phyloP scores from a whole-genome alignment of 2,888 invertebrate species.

The Fragum whitleyi region DNA sequence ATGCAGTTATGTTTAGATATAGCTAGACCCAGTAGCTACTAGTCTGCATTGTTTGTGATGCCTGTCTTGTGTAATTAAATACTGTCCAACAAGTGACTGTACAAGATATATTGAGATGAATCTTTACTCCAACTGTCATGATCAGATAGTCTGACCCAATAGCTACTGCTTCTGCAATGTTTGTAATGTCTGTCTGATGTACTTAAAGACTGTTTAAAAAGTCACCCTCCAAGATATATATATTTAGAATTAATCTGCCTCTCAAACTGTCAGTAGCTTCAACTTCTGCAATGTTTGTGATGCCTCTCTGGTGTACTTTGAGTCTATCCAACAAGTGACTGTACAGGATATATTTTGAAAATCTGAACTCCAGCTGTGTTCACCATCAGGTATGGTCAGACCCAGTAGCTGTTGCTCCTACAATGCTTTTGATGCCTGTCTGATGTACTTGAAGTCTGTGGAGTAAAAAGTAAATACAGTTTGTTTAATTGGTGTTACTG shows the following conservation, averaged over 20 bases:
- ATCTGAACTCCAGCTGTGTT: too few relatives aligned
- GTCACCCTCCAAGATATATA: too few relatives aligned
- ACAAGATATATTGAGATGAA: too few relatives aligned
- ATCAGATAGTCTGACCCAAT: slow-evolving; percentile 55
- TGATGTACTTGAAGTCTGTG: background rate
- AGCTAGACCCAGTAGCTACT: background rate
- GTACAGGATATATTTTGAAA: too few relatives aligned
- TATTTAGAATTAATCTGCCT: too few relatives aligned
- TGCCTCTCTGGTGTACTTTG: background rate
- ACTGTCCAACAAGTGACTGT: too few relatives aligned
- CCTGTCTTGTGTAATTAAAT: background rate
- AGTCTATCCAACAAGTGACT: too few relatives aligned
- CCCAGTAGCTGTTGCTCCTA: slow-evolving; percentile 60
- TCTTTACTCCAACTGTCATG: too few relatives aligned
- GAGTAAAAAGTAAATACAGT: background rate
- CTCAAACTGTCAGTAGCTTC: too few relatives aligned
- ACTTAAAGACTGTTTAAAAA: background rate
- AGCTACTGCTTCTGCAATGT: slow-evolving; percentile 59
- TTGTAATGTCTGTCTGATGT: slow-evolving; percentile 26
- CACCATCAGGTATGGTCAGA: slow-evolving; percentile 32
- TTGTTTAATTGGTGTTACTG: too few relatives aligned
- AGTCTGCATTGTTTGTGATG: too few relatives aligned
- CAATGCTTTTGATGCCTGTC: slow-evolving; percentile 37
- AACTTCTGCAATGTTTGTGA: background rate
- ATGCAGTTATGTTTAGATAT: background rate